Evolutionary conservation across 2,888 invertebrate genomes (phyloP), one percentile per base, ranked within the genome.

Genomic region (Chaetogeoica ovagalla): DNA sequence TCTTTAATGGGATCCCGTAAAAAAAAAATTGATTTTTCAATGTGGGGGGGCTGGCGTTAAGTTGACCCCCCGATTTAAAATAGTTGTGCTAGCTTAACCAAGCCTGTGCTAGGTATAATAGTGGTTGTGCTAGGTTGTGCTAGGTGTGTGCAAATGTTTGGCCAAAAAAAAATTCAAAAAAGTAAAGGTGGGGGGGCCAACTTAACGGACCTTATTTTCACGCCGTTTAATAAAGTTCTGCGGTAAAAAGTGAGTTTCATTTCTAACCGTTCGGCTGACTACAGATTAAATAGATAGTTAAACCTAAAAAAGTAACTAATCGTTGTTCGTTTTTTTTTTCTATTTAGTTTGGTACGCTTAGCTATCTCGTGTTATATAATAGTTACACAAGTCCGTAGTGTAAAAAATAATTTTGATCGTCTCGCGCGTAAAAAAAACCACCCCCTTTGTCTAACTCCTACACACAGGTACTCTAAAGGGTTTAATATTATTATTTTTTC

Each of bases 351-450:
- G 4, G 5, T n/a, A 9, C n/a, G n/a, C 9, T 37, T 21, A 5
- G 19, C 19, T 19, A n/a, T 48, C 23, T 72, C 3, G n/a, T 48
- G 62, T 72, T 30, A 48, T 13, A 62, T n/a, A n/a, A 39, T 63
- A 57, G 23, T 7, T 9, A 62, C 62, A 30, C n/a, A n/a, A n/a
- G n/a, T 48, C 48, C 15, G 23, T 6, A 30, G 9, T 4, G n/a
- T 19, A 37, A 4, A 72, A 72, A 73, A n/a, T 30, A 62, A 23
- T 62, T 73, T 30, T 37, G n/a, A 73, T 30, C 72, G 19, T 23
- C 5, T 4, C 21, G 19, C 30, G 19, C 21, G 13, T 13, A 62
- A 48, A 48, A 30, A 52, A 52, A 52, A n/a, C 21, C 13, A 15
- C 13, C 48, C 1, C 62, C 23, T 60, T 72, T 23, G 43, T 48